Base-by-base conservation (phyloP, 2,888 invertebrate species). In the Cactoblastis cactorum region DNA sequence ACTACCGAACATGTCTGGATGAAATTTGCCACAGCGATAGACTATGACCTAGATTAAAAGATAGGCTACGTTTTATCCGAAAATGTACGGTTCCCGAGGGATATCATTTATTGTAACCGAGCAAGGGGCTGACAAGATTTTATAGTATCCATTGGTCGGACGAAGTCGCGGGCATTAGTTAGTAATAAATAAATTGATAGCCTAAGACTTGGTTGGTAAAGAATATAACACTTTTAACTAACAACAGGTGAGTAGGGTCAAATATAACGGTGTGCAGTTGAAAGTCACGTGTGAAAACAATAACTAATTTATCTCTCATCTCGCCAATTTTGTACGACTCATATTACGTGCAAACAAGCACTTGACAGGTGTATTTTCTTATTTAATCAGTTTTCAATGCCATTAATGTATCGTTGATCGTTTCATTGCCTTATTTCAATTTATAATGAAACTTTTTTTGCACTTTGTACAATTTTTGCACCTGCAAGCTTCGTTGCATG, bases 211-310 rank as follows among this genome's bases (percentile, higher is more conserved):
- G 22, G 19, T 22, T 41, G 14, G n/a, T 32, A 6, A n/a, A n/a
- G n/a, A 17, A n/a, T 39, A 18, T n/a, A 12, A 41, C 22, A 19
- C 22, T 14, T 41, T n/a, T 22, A 22, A 22, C 39, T n/a, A n/a
- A n/a, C n/a, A n/a, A 2, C 22, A 22, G 39, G 39, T 24, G 39
- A 34, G 39, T 41, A 41, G 22, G 39, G 39, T 41, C 39, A 41
- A 3, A 22, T 19, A 41, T 39, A 39, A 41, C 39, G 39, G 39
- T 22, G 22, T 19, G 12, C n/a, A 19, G 38, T n/a, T 38, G 17
- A 41, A 12, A 22, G 22, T 41, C 39, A 41, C 39, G 39, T 24
- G 39, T 41, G 9, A 41, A 41, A 22, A 41, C 39, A 41, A 41
- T 41, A 41, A 41, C 22, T 22, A 41, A 41, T 41, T 41, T 19